Conservation (phyloP, 2,797 vertebrate genomes). For the Dendrocincla fuliginosa region DNA sequence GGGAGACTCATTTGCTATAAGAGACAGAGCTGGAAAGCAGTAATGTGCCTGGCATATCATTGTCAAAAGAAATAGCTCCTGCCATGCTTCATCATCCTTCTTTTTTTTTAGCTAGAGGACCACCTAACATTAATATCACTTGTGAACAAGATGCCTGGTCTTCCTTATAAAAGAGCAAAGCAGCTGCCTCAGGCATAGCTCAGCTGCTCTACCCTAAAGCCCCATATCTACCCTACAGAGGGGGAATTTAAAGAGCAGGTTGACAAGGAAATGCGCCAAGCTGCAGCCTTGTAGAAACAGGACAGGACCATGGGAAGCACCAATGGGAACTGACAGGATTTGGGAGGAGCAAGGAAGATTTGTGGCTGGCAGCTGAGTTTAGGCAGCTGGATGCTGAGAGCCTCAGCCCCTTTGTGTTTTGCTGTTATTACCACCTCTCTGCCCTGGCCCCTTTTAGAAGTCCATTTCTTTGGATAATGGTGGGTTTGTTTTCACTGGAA, state of each 20-base stretch:
- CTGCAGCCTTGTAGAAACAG: accelerated
- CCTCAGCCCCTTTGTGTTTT: not conserved
- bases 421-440: not conserved
- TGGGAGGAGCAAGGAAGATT: not conserved
- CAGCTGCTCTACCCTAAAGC: not conserved
- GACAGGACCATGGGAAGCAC: accelerated
- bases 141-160: not conserved
- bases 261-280: not conserved
- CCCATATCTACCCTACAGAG: not conserved
- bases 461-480: not conserved
- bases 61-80: not conserved
- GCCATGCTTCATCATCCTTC: not conserved
- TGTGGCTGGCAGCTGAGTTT: not conserved
- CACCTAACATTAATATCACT: not conserved
- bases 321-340: accelerated
- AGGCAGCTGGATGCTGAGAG: not conserved
- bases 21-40: not conserved
- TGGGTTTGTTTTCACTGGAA: not conserved
- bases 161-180: not conserved
- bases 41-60: not conserved
- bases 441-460: not conserved
- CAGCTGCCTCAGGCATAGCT: not conserved
- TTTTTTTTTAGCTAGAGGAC: not conserved
- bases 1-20: not conserved
- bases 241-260: not conserved